phyloP scores from a whole-genome alignment of 2,888 invertebrate species.

The Drosophila lacicola region DNA sequence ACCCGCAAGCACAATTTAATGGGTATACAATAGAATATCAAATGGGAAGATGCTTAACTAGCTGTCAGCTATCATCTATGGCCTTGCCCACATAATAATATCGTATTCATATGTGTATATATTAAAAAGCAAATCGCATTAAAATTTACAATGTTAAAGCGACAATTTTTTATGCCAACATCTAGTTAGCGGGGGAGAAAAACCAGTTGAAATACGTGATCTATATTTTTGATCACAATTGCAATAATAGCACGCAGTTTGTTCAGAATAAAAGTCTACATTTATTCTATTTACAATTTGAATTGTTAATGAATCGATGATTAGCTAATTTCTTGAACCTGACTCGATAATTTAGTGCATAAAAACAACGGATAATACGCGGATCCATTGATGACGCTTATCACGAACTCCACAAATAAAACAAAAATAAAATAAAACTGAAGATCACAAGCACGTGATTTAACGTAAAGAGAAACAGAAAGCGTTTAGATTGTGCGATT shows the following conservation, averaged over 20 bases:
- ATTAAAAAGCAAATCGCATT: not conserved
- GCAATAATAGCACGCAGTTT: slow-evolving; percentile 28
- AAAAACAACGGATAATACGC: slow-evolving; percentile 13
- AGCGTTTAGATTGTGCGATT: slow-evolving; percentile 4
- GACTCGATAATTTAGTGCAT: slow-evolving; percentile 33
- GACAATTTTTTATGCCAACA: slow-evolving; percentile 1
- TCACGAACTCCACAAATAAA: slow-evolving; percentile 36
- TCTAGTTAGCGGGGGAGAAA: slow-evolving; percentile 2
- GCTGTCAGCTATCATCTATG: not conserved
- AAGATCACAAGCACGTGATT: slow-evolving; percentile 26
- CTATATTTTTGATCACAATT: not conserved
- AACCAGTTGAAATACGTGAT: slow-evolving; percentile 3
- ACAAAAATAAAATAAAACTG: not conserved
- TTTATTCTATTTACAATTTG: slow-evolving; percentile 5
- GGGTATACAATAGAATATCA: not conserved
- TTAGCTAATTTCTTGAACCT: slow-evolving; percentile 36
- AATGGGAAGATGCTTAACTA: not conserved
- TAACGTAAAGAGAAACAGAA: not conserved
- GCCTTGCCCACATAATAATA: not conserved
- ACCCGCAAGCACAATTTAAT: not conserved
- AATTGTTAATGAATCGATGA: slow-evolving; percentile 36
- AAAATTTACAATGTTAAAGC: slow-evolving; percentile 14
- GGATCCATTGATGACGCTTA: slow-evolving; percentile 39
- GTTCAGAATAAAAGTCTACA: not conserved
- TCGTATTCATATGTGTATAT: not conserved